Percentiles rank a stretch among this genome's conserved stretches.
Conservation (phyloP, 2,888 invertebrate species). For the Drosophila histrio region DNA sequence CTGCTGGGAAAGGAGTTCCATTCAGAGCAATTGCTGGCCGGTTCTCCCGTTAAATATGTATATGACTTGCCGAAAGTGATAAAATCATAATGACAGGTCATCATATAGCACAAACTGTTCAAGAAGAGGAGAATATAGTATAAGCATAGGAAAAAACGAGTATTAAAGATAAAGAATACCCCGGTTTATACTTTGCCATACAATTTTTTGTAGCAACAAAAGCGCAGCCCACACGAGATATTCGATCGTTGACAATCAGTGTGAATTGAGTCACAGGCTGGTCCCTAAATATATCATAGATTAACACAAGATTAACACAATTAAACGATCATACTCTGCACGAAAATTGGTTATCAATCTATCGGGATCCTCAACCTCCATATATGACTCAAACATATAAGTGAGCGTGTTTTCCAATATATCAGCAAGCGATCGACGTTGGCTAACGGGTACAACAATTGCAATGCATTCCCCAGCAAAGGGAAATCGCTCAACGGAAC, state of each 20-base stretch:
- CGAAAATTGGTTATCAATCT: background rate
- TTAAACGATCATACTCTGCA: no score
- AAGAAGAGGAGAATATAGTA: no score
- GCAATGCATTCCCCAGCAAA: slow-evolving; percentile 40
- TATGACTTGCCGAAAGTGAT: slow-evolving; percentile 7
- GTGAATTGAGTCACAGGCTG: background rate
- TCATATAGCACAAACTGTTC: slow-evolving; percentile 32
- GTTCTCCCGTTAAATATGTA: slow-evolving; percentile 30
- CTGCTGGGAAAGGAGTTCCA: slow-evolving; percentile 26
- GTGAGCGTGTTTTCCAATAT: slow-evolving; percentile 1
- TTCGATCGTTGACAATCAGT: slow-evolving; percentile 31
- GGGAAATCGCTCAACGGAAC: slow-evolving; percentile 48
- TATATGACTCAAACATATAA: background rate
- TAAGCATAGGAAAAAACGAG: background rate
- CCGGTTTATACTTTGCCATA: rapidly evolving
- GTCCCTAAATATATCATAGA: no score
- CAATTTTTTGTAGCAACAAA: slow-evolving; percentile 32
- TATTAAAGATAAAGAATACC: background rate
- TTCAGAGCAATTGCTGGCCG: slow-evolving; percentile 25
- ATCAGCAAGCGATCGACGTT: background rate
- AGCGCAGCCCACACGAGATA: slow-evolving; percentile 52
- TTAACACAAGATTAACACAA: no score
- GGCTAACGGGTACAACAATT: background rate
- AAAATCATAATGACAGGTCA: slow-evolving; percentile 48
- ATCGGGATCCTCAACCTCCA: background rate